These are phyloP conservation scores for Premnoplex brunnescens DNA, from an alignment of 2,797 vertebrate genomes.

Conservation along the genomic window DNA sequence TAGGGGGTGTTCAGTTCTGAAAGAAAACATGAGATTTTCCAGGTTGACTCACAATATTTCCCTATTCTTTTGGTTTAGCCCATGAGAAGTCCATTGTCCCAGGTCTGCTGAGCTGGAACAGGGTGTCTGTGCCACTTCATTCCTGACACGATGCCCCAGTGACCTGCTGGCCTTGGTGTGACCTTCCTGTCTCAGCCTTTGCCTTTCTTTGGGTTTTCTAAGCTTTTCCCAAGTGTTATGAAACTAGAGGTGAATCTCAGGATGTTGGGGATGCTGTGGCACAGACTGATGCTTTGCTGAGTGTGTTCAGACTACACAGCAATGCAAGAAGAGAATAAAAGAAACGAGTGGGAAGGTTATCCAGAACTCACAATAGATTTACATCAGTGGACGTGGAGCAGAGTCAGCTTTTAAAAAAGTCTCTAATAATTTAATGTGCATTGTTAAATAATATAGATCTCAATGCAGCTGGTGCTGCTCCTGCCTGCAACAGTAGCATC, in stretches of 20 bases:
- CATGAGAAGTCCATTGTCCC: fast-evolving
- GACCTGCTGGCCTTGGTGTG: fast-evolving
- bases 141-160: neutral
- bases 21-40: neutral
- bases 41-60: neutral
- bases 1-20: neutral
- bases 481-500: neutral
- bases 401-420: neutral
- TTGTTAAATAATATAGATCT: neutral
- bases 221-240: neutral
- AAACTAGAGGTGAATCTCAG: fast-evolving
- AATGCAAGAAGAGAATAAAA: fast-evolving
- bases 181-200: neutral
- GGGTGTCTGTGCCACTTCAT: fast-evolving
- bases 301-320: fast-evolving
- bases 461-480: neutral
- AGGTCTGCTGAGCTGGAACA: fast-evolving
- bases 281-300: neutral
- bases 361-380: fast-evolving
- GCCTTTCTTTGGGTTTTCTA: fast-evolving
- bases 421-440: neutral
- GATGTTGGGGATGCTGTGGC: neutral
- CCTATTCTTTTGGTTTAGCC: fast-evolving
- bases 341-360: fast-evolving
- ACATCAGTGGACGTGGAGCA: fast-evolving